These are phyloP conservation scores for Therioaphis trifolii DNA, from an alignment of 2,888 invertebrate genomes.

Conservation along the genomic window DNA sequence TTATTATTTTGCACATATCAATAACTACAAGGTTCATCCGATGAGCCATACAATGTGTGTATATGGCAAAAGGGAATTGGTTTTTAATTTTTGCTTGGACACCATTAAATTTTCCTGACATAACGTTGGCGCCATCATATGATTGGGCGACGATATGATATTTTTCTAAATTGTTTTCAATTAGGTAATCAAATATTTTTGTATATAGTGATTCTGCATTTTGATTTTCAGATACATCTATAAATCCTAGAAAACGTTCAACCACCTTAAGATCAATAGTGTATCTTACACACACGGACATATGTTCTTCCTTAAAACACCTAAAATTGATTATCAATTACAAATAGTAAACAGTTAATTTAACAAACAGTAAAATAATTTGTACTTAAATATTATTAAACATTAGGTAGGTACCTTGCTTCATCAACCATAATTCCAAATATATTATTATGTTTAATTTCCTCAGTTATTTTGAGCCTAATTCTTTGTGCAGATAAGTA, in stretches of 20 bases:
- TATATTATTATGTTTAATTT: not conserved
- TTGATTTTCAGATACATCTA: slow-evolving; percentile 2
- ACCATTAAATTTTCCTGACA: slow-evolving; percentile 21
- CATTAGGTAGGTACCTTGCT: not conserved
- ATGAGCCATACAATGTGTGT: slow-evolving; percentile 5
- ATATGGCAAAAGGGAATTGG: not conserved
- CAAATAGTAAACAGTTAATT: not conserved
- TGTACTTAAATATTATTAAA: not conserved
- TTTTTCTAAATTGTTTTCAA: not conserved
- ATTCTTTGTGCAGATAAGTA: not conserved
- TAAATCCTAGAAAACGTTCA: not conserved
- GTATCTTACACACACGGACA: not conserved
- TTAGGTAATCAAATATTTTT: not conserved
- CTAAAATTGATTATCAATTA: not conserved
- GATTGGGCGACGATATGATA: not conserved
- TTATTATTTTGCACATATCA: slow-evolving; percentile 8
- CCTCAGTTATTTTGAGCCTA: not conserved
- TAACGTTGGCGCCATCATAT: slow-evolving; percentile 12
- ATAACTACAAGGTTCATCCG: not conserved
- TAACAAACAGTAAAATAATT: not conserved
- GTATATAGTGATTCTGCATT: not conserved
- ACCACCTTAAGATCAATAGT: not conserved
- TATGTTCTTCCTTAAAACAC: not conserved
- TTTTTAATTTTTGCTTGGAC: slow-evolving; percentile 6
- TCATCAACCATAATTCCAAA: slow-evolving; percentile 12